These are phyloP conservation scores for Indri indri DNA, from an alignment of 2,113 vertebrate species.

Conservation along the genomic window DNA sequence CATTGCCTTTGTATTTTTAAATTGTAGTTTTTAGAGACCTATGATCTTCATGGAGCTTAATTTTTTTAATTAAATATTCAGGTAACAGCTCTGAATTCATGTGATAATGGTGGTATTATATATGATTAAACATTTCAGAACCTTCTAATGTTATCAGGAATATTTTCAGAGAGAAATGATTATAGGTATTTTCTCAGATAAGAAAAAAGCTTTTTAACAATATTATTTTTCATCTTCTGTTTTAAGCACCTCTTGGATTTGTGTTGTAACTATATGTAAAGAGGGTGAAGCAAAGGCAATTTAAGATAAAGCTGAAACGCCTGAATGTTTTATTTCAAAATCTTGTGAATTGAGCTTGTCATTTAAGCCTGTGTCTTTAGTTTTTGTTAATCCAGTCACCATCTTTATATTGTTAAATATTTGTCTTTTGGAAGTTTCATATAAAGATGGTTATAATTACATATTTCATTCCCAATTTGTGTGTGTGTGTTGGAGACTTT, in stretches of 20 bases:
- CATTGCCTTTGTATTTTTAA: conserved; percentile 71
- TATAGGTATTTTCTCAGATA: conserved; percentile 66
- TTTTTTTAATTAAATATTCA: conserved; percentile 66
- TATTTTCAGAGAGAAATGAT: conserved; percentile 54
- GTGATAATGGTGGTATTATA: conserved; percentile 56
- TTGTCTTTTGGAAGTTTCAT: conserved; percentile 53
- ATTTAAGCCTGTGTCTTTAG: conserved; percentile 6
- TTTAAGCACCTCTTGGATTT: conserved; percentile 61
- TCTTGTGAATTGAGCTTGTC: conserved; percentile 38
- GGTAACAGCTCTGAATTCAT: conserved; percentile 66
- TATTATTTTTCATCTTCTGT: conserved; percentile 60
- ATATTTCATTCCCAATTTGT: conserved; percentile 60
- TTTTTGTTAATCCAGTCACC: conserved; percentile 43
- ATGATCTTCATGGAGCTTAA: conserved; percentile 27
- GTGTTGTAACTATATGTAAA: conserved; percentile 49
- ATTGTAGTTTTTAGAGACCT: conserved; percentile 54
- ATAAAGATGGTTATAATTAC: conserved; percentile 32
- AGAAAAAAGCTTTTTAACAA: conserved; percentile 51
- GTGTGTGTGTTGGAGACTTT: conserved; percentile 39
- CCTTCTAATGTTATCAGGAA: conserved; percentile 56
- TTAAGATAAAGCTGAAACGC: conserved; percentile 47
- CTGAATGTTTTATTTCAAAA: conserved; percentile 46
- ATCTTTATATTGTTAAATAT: conserved; percentile 56
- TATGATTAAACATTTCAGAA: conserved; percentile 58
- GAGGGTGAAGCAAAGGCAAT: conserved; percentile 46